These are phyloP conservation scores for Patella pellucida DNA, from an alignment of 2,888 invertebrate genomes.

Conservation along the genomic window DNA sequence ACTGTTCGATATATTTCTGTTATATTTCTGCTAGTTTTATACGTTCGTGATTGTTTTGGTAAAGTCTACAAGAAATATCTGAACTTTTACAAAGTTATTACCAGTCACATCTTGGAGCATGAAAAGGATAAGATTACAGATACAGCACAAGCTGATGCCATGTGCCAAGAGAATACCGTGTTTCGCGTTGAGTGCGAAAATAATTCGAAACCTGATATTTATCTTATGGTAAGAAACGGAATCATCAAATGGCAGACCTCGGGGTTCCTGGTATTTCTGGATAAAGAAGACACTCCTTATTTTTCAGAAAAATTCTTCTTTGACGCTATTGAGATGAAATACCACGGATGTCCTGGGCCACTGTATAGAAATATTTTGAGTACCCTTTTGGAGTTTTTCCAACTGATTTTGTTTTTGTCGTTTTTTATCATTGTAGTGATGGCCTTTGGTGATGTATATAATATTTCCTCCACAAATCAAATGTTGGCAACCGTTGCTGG, in stretches of 20 bases:
- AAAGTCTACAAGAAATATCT: constrained; percentile 59
- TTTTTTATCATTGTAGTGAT: constrained; percentile 54
- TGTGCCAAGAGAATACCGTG: constrained; percentile 54
- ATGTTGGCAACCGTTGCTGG: constrained; percentile 52
- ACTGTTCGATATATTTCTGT: constrained; percentile 59
- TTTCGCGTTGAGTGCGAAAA: constrained; percentile 51
- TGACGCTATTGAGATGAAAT: constrained; percentile 46
- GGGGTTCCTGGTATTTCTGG: constrained; percentile 54
- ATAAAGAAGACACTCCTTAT: constrained; percentile 47
- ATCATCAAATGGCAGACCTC: constrained; percentile 48
- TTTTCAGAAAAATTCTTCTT: constrained; percentile 55
- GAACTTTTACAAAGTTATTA: constrained; percentile 55
- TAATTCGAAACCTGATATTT: constrained; percentile 34
- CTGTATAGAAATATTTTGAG: constrained; percentile 40
- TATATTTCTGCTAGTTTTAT: constrained; percentile 53
- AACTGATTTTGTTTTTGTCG: constrained; percentile 51
- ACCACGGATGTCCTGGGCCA: constrained; percentile 55
- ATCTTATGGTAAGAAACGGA: constrained; percentile 19
- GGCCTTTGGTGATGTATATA: constrained; percentile 52
- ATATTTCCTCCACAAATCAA: constrained; percentile 54
- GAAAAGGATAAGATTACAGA: constrained; percentile 41
- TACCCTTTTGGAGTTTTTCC: constrained; percentile 43
- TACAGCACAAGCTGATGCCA: constrained; percentile 34
- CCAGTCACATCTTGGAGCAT: constrained; percentile 26
- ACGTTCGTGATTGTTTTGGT: constrained; percentile 59